A percentile compares a stretch with the other conserved stretches of the same genome.
phyloP scores from a whole-genome alignment of 2,797 vertebrate species.

The Oreochromis grahami region DNA sequence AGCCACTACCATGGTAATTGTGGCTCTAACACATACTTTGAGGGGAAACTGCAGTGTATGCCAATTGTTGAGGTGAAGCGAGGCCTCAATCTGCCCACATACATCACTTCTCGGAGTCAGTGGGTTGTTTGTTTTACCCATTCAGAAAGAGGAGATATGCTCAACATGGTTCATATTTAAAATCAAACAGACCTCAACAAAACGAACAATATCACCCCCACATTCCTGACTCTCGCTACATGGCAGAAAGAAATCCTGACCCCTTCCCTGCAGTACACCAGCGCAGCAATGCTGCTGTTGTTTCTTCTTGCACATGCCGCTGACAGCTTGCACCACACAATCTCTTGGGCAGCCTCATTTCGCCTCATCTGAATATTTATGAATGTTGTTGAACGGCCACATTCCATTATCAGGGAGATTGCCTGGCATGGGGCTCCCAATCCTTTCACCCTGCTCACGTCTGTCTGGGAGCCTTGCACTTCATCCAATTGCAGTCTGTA shows the following conservation, averaged over 20 bases:
- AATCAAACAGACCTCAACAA: slow-evolving; percentile 41
- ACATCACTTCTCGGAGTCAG: slow-evolving; percentile 6
- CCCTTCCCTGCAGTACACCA: slow-evolving; percentile 3
- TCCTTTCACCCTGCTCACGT: slow-evolving; percentile 53
- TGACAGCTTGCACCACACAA: slow-evolving; percentile 34
- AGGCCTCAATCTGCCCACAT: slow-evolving; percentile 14
- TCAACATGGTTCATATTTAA: slow-evolving; percentile 38
- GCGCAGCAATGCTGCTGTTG: background rate
- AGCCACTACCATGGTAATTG: slow-evolving; percentile 35
- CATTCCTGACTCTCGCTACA: slow-evolving; percentile 13
- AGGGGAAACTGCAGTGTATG: slow-evolving; percentile 38
- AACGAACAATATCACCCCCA: slow-evolving; percentile 10
- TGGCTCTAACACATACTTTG: slow-evolving; percentile 14
- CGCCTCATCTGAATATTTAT: slow-evolving; percentile 70
- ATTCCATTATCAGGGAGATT: slow-evolving; percentile 66
- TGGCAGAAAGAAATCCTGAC: background rate
- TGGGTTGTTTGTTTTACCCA: slow-evolving; percentile 45
- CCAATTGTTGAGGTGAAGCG: slow-evolving; percentile 38
- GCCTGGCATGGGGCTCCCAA: slow-evolving; percentile 46
- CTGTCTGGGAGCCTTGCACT: slow-evolving; percentile 30
- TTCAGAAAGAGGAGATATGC: slow-evolving; percentile 26
- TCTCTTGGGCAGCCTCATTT: slow-evolving; percentile 46
- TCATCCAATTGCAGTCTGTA: slow-evolving; percentile 45
- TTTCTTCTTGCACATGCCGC: slow-evolving; percentile 6
- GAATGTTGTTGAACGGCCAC: slow-evolving; percentile 62